Conservation (phyloP, 1,140 invertebrate species). For the Micrasema longulum region DNA sequence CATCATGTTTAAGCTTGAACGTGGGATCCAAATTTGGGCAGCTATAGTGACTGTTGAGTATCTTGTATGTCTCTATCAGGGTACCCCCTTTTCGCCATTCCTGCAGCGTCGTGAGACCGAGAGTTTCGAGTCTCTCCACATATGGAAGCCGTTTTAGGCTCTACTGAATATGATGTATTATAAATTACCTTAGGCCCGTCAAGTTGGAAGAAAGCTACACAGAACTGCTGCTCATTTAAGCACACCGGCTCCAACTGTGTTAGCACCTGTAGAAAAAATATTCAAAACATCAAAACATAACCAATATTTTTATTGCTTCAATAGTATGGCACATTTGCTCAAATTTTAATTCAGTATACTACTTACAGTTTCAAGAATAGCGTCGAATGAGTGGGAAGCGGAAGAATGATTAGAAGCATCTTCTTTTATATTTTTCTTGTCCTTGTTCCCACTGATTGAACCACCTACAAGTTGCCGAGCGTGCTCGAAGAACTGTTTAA, state of each 20-base stretch:
- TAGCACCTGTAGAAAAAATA: slow-evolving; percentile 75
- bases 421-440: slow-evolving; percentile 50
- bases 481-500: slow-evolving; percentile 83
- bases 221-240: slow-evolving; percentile 95
- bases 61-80: no score
- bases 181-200: slow-evolving; percentile 64
- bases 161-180: no score
- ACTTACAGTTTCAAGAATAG: slow-evolving; percentile 60
- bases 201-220: slow-evolving; percentile 92
- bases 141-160: no score
- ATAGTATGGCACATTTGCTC: no score
- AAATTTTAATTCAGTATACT: background rate
- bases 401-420: slow-evolving; percentile 51
- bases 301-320: background rate
- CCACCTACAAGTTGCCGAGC: slow-evolving; percentile 68
- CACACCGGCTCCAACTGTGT: slow-evolving; percentile 92
- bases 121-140: no score
- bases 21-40: no score
- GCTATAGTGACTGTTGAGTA: no score
- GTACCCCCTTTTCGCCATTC: no score
- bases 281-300: background rate
- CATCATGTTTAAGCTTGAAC: no score
- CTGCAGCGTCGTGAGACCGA: no score
- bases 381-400: slow-evolving; percentile 60
- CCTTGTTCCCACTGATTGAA: slow-evolving; percentile 35